Evolutionary conservation across 2,113 vertebrate species (phyloP), one percentile per base, ranked within the genome.

Genomic region (Corythornis cristatus): DNA sequence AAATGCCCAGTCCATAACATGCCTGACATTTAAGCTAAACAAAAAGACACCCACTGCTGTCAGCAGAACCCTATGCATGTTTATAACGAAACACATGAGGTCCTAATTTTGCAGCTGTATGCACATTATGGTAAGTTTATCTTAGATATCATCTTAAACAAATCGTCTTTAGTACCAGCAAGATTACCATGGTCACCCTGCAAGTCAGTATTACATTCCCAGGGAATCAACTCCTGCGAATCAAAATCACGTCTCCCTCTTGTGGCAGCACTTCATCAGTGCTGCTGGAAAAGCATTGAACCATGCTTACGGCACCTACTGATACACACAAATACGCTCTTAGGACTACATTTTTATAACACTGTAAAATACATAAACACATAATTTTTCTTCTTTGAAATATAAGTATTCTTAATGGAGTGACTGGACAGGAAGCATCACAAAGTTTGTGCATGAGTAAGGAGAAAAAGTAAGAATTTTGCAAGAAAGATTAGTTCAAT

Each of bases 181-280:
- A 82, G 92, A 89, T 56, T 11, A 80, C 8, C 14, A 56, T 2
- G 22, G 51, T 70, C 31, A 67, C 60, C 19, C 74, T 77, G 64
- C 28, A 60, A 85, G 12, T 13, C 51, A 68, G 56, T 7, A 43
- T 23, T 53, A 61, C 10, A 15, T 33, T 87, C 35, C 48, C 51
- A 64, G 51, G 20, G 60, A 89, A 56, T 1, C 15, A 20, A 17
- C 60, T 70, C 26, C 67, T 37, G 33, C 56, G 73, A 92, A 91
- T 20, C 29, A 77, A 92, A 96, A 70, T 64, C 29, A 0, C 12
- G 72, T 67, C 85, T 8, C 93, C 93, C 91, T 95, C 95, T 93
- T 95, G 89, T 94, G 93, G 94, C 35, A 93, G 61, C 8, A 31
- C 20, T 43, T 66, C 16, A 56, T 9, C 67, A 76, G 42, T 57